Percentiles rank a stretch among this genome's conserved stretches.
phyloP scores from a whole-genome alignment of 2,797 vertebrate species.

The Parauchenoglanis punctatus region DNA sequence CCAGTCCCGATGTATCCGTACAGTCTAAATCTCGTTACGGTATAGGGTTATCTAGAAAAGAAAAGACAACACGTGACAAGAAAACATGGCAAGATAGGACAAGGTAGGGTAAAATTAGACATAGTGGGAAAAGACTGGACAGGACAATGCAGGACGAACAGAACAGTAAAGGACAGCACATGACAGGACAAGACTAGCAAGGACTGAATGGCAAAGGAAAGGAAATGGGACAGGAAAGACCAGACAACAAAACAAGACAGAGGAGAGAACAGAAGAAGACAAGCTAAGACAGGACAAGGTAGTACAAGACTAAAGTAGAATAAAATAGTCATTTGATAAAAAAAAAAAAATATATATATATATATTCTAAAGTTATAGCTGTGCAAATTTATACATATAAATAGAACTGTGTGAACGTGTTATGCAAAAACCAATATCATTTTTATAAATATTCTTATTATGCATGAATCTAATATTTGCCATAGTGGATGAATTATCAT shows the following conservation, averaged over 20 bases:
- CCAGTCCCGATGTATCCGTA: neutral
- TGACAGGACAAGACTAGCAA: neutral
- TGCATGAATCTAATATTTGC: neutral
- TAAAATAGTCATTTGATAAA: neutral
- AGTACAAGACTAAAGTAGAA: neutral
- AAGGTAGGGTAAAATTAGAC: neutral
- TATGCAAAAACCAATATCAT: neutral
- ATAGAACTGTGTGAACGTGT: neutral
- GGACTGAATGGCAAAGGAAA: neutral
- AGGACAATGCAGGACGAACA: neutral
- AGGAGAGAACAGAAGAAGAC: neutral
- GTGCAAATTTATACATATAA: neutral
- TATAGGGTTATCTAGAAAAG: neutral
- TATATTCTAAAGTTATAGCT: neutral
- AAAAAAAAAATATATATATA: neutral
- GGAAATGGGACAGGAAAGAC: neutral
- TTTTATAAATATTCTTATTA: neutral
- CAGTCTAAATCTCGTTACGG: conserved; percentile 8
- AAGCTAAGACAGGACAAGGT: neutral
- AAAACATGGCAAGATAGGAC: neutral
- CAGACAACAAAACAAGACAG: neutral
- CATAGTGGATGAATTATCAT: neutral
- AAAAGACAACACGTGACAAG: neutral
- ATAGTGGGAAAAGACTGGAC: neutral
- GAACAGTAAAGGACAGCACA: neutral